phyloP scores from a whole-genome alignment of 1,140 invertebrate genomes.

The Drosophila carrolli region DNA sequence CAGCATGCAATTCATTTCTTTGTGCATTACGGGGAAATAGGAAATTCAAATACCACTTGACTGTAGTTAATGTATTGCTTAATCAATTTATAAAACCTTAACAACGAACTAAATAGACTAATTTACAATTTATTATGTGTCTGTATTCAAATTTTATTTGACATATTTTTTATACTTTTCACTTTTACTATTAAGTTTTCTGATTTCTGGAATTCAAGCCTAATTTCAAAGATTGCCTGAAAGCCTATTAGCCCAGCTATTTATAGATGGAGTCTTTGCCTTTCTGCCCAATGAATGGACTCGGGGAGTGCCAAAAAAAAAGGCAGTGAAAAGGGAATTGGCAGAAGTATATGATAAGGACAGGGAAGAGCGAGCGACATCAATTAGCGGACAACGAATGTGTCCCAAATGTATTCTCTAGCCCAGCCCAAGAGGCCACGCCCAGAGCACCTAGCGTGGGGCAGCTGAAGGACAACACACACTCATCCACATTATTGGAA shows the following conservation, averaged over 20 bases:
- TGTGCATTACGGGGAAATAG: neutral
- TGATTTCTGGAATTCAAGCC: no score
- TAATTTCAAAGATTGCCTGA: neutral
- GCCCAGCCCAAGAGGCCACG: constrained; percentile 27
- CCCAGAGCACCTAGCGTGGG: constrained; percentile 35
- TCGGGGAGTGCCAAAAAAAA: constrained; percentile 64
- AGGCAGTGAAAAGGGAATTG: constrained; percentile 5
- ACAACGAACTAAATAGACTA: no score
- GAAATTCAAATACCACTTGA: no score
- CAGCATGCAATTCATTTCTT: neutral
- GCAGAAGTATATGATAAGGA: constrained; percentile 6
- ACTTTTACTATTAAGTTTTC: no score
- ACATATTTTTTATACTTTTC: no score
- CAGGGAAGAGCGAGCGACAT: constrained; percentile 58
- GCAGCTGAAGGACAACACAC: neutral
- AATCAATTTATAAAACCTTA: no score
- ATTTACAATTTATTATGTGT: no score
- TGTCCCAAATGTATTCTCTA: constrained; percentile 62
- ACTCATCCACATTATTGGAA: neutral
- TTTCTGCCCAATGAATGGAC: constrained; percentile 26
- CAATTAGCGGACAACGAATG: constrained; percentile 74
- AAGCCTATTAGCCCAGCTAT: no score
- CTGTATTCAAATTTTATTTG: no score
- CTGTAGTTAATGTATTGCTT: no score
- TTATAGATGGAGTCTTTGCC: no score